Conservation (phyloP, 2,888 invertebrate species). For the Dynastes maya region DNA sequence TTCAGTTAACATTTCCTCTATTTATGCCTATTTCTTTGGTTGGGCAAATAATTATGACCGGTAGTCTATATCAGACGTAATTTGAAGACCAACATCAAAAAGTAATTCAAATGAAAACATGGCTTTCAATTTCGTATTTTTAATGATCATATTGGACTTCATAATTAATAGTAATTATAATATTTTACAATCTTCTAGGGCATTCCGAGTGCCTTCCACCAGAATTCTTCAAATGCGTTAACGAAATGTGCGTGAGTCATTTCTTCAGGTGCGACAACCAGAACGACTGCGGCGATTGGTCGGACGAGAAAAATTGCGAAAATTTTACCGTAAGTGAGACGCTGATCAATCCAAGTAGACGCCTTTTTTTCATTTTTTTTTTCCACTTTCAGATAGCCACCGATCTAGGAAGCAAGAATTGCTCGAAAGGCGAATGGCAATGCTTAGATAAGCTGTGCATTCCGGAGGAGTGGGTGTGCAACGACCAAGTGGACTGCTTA, state of each 20-base stretch:
- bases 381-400: not conserved
- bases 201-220: constrained; percentile 61
- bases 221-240: constrained; percentile 65
- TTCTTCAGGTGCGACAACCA: constrained; percentile 67
- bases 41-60: no score
- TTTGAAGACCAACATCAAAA: no score
- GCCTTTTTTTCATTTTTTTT: not conserved
- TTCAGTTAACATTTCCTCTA: no score
- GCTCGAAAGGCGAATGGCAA: constrained; percentile 64
- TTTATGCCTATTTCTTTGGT: no score
- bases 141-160: no score
- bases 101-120: no score
- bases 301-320: constrained; percentile 68
- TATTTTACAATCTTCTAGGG: no score
- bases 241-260: constrained; percentile 65
- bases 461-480: constrained; percentile 66
- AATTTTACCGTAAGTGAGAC: constrained; percentile 56
- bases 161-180: not conserved
- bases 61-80: no score
- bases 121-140: no score
- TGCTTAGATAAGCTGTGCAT: constrained; percentile 64
- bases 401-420: constrained; percentile 55
- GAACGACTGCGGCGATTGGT: constrained; percentile 69
- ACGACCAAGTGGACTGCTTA: constrained; percentile 67
- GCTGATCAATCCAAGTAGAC: not conserved